phyloP scores from a whole-genome alignment of 1,140 invertebrate genomes.

The Thalassaphorura encarpata region DNA sequence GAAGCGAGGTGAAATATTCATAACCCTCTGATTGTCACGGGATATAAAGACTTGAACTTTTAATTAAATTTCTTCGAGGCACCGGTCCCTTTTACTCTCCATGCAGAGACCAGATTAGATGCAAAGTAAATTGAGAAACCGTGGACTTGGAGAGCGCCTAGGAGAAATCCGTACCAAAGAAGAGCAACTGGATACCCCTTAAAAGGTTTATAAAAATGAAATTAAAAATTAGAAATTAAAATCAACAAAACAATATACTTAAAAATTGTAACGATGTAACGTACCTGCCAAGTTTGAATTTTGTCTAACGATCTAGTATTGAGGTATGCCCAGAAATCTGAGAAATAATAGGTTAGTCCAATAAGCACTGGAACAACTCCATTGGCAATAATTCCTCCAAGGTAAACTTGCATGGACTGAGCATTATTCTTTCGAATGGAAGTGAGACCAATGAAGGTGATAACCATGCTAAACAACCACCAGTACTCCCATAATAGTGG shows the following conservation, averaged over 20 bases:
- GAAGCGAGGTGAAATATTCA: no score
- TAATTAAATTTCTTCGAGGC: no score
- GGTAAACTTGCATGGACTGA: slow-evolving; percentile 64
- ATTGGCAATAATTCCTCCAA: slow-evolving; percentile 65
- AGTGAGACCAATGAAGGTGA: slow-evolving; percentile 73
- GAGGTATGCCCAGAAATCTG: slow-evolving; percentile 71
- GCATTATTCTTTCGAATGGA: slow-evolving; percentile 75
- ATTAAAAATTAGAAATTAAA: slow-evolving; percentile 1
- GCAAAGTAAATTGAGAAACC: slow-evolving; percentile 81
- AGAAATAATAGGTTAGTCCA: slow-evolving; percentile 67
- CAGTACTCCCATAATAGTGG: slow-evolving; percentile 88
- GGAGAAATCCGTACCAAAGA: slow-evolving; percentile 86
- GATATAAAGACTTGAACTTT: no score
- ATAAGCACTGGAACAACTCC: slow-evolving; percentile 72
- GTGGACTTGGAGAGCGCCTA: slow-evolving; percentile 82
- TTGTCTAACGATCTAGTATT: slow-evolving; percentile 54
- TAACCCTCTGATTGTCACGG: no score
- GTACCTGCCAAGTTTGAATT: slow-evolving; percentile 69
- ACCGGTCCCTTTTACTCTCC: slow-evolving; percentile 59
- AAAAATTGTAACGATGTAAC: slow-evolving; percentile 9
- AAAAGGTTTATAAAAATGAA: slow-evolving; percentile 35
- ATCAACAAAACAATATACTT: no score
- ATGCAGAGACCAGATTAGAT: slow-evolving; percentile 70
- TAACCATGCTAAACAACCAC: slow-evolving; percentile 77
- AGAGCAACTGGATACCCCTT: slow-evolving; percentile 83